Conservation (phyloP, 2,888 invertebrate genomes). For the Yponomeuta sedellus region DNA sequence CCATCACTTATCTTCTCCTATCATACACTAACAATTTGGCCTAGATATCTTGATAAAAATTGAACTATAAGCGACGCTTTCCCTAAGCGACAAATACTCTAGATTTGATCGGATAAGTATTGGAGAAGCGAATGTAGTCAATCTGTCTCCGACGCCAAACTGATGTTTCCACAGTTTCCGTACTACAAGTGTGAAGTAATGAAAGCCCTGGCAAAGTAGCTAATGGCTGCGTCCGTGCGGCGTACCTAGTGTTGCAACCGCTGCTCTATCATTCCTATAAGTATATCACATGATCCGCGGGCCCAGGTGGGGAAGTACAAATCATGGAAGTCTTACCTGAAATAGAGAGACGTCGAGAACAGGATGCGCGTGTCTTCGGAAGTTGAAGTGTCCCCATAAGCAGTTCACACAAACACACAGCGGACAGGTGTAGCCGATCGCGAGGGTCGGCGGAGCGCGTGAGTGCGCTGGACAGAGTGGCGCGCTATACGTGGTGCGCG, state of each 20-base stretch:
- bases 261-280: not conserved
- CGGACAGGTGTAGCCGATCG: not conserved
- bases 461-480: conserved; percentile 10
- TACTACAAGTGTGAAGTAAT: conserved; percentile 6
- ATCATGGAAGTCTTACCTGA: conserved; percentile 3
- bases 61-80: not conserved
- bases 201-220: not conserved
- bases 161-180: conserved; percentile 1
- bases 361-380: not conserved
- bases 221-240: conserved; percentile 5
- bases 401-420: conserved; percentile 7
- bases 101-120: not conserved
- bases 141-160: not conserved
- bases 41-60: not conserved
- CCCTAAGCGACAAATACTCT: not conserved
- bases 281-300: conserved; percentile 12
- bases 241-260: conserved; percentile 5
- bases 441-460: conserved; percentile 9
- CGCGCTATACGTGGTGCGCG: conserved; percentile 24
- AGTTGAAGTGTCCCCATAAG: not conserved
- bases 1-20: not conserved
- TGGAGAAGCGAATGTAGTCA: not conserved
- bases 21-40: not conserved
- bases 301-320: not conserved
- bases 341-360: not conserved